Evolutionary conservation across 2,888 invertebrate species (phyloP), one percentile per base, ranked within the genome.

Genomic region (Nephrocerus scutellatus): DNA sequence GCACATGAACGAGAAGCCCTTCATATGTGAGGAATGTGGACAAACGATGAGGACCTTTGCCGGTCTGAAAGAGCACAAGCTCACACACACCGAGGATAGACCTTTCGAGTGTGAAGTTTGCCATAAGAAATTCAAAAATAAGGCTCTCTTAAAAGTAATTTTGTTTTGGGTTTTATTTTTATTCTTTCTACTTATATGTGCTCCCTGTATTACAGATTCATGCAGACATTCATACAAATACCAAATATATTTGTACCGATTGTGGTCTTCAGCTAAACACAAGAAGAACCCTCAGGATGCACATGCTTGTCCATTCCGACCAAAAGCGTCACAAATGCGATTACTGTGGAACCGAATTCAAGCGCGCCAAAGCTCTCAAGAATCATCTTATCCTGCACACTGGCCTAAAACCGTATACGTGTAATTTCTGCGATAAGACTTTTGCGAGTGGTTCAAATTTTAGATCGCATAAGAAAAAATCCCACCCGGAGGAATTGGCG

Each of bases 21-120:
- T 60, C 42, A 62, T 71, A 10, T 73, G 72, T 43, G 71, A 72
- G 40, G 61, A 65, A 39, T 73, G 72, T 48, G 71, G 71, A 0
- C 66, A 69, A 36, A 63, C 68, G 9, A 63, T 71, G 13, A 69
- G 69, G 20, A 70, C 72, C 4, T 65, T 68, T 30, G 70, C 72
- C 2, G 70, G 72, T 2, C 52, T 73, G 0, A 70, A 67, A 24
- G 72, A 72, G 44, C 73, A 73, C 52, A 64, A 70, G 41, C 57
- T 71, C 5, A 69, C 68, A 3, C 73, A 73, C 44, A 69, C 68
- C 12, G 68, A 70, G 3, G 69, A 67, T 5, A 62, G 66, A 4
- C 72, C 71, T 0, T 72, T 65, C 47, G 60, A 61, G 28, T 73
- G 73, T 50, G 52, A 59, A 2, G 61, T 66, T 16, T 68, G 68